Evolutionary conservation across 2,888 invertebrate species (phyloP).

Genomic region (Acleris sparsana): DNA sequence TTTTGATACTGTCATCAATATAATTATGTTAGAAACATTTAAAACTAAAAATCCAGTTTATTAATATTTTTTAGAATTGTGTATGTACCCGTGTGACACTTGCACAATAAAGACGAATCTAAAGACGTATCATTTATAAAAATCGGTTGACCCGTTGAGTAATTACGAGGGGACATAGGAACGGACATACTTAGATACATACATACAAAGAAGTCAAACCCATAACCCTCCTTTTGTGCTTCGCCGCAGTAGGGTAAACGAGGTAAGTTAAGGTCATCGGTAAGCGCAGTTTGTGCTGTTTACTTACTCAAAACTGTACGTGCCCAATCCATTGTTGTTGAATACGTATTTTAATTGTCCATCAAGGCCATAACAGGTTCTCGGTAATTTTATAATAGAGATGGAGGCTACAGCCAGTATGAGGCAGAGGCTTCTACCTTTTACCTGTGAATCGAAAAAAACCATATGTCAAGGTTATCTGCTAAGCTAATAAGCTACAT

Average conservation of each 20-base stretch:
- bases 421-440: slow-evolving; percentile 50
- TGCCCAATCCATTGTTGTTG: slow-evolving; percentile 71
- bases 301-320: slow-evolving; percentile 78
- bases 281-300: neutral
- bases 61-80: no score
- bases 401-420: slow-evolving; percentile 47
- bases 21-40: no score
- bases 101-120: no score
- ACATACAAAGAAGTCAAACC: no score
- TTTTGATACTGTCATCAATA: no score
- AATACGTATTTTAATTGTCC: slow-evolving; percentile 59
- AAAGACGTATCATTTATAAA: no score
- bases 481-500: slow-evolving; percentile 43
- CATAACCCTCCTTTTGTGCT: no score
- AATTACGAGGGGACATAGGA: no score
- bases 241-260: neutral
- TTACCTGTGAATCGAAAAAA: slow-evolving; percentile 63
- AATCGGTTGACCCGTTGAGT: no score
- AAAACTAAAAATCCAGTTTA: no score
- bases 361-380: slow-evolving; percentile 48
- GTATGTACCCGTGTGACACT: no score
- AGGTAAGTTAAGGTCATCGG: neutral
- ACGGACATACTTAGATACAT: no score
- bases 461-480: slow-evolving; percentile 63
- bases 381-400: slow-evolving; percentile 48